A percentile compares a stretch with the other conserved stretches of the same genome.
Conservation (phyloP, 2,797 vertebrate species). For the Coilia nasus region DNA sequence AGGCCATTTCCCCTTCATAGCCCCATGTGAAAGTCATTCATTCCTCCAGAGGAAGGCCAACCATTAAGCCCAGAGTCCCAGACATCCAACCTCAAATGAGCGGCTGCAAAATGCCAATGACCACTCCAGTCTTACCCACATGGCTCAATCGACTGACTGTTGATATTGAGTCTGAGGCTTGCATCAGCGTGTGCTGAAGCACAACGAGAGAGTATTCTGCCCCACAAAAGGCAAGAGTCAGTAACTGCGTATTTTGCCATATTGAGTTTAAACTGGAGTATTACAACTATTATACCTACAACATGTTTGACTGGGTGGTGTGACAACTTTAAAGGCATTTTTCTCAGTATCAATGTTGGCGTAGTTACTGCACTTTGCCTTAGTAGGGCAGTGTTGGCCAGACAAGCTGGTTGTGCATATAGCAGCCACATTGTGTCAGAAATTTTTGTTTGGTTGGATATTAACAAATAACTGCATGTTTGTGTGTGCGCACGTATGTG, state of each 20-base stretch:
- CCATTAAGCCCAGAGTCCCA: neutral
- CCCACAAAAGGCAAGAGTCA: too few relatives aligned
- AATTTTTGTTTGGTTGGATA: too few relatives aligned
- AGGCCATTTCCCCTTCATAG: neutral
- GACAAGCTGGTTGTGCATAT: too few relatives aligned
- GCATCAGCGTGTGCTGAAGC: neutral
- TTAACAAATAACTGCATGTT: neutral
- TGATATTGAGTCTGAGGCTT: conserved; percentile 35
- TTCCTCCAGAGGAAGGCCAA: conserved; percentile 1
- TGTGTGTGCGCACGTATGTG: conserved; percentile 15
- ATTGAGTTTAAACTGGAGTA: too few relatives aligned
- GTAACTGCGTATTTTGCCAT: too few relatives aligned
- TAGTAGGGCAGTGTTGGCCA: too few relatives aligned
- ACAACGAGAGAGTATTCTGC: neutral
- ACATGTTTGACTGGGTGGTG: too few relatives aligned
- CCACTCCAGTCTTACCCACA: conserved; percentile 45
- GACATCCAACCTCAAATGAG: conserved; percentile 48
- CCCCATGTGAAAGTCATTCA: neutral
- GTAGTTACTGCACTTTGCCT: neutral
- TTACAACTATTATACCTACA: too few relatives aligned
- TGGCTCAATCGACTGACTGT: conserved; percentile 49
- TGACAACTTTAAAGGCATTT: too few relatives aligned
- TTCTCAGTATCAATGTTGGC: too few relatives aligned
- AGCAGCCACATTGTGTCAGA: too few relatives aligned
- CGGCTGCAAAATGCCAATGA: conserved; percentile 43